A percentile compares a stretch with the other conserved stretches of the same genome.
These are phyloP conservation scores for Ptychoptera albimana DNA, from an alignment of 2,888 invertebrate species.

Conservation along the genomic window DNA sequence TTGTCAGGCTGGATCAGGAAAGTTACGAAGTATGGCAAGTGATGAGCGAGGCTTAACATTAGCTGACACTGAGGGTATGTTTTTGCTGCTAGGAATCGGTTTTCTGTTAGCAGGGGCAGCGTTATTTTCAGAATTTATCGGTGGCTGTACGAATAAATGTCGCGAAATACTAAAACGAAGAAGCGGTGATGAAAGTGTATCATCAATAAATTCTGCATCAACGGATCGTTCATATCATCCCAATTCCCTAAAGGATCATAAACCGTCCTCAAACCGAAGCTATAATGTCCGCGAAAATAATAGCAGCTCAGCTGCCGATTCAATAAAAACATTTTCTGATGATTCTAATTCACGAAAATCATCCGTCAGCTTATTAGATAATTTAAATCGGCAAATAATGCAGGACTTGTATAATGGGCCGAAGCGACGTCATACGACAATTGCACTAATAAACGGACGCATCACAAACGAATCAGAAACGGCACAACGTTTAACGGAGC, in stretches of 20 bases:
- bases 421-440: conserved; percentile 1
- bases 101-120: conserved; percentile 45
- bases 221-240: conserved; percentile 1
- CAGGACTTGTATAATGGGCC: conserved; percentile 1
- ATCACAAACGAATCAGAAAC: too few relatives aligned
- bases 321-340: too few relatives aligned
- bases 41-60: conserved; percentile 60
- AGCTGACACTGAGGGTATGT: conserved; percentile 73
- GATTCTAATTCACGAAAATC: background rate
- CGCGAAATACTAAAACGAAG: conserved; percentile 23
- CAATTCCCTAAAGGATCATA: background rate
- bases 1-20: too few relatives aligned
- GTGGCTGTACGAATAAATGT: conserved; percentile 47
- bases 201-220: background rate
- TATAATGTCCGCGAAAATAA: background rate
- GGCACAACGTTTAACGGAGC: too few relatives aligned
- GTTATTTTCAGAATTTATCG: conserved; percentile 52
- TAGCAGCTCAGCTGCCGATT: background rate
- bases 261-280: background rate
- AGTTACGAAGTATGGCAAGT: conserved; percentile 22
- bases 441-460: background rate
- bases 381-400: background rate
- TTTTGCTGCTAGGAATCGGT: conserved; percentile 53
- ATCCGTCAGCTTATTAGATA: background rate
- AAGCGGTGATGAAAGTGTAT: conserved; percentile 6